Evolutionary conservation across 1,140 invertebrate genomes (phyloP).

Genomic region (Drosophila watanabei): DNA sequence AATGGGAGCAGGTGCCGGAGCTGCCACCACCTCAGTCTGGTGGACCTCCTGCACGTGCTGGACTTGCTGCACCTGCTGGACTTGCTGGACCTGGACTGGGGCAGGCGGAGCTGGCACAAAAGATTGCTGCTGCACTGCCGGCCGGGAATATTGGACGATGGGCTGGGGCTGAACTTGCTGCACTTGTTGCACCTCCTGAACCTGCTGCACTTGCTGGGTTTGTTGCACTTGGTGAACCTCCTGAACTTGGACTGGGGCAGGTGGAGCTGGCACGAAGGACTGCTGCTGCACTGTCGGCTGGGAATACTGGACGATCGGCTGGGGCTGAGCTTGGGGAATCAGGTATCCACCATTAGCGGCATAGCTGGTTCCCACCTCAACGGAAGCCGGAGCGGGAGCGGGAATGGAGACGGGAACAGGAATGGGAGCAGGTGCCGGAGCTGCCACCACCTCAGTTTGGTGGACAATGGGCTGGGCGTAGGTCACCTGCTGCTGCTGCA

Average conservation of each 20-base stretch:
- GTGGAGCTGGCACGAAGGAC: no score
- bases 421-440: slow-evolving; percentile 6
- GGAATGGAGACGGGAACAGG: not conserved
- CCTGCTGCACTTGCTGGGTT: no score
- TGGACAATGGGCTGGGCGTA: slow-evolving; percentile 41
- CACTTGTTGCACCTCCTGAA: no score
- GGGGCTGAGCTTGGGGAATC: not conserved
- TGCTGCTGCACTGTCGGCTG: slow-evolving; percentile 12
- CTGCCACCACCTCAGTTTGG: not conserved
- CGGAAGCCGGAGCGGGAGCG: not conserved
- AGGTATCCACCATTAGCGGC: slow-evolving; percentile 73
- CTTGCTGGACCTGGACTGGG: not conserved
- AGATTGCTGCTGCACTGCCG: no score
- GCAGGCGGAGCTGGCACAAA: no score
- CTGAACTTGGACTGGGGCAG: no score
- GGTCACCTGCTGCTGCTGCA: slow-evolving; percentile 27
- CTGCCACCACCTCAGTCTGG: not conserved
- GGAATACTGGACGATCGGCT: slow-evolving; percentile 34
- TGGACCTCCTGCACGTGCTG: slow-evolving; percentile 10
- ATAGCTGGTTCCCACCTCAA: slow-evolving; percentile 58
- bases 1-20: not conserved
- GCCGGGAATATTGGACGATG: no score
- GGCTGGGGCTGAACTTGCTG: no score
- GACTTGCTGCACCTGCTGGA: not conserved
- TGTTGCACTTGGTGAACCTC: no score